phyloP scores from a whole-genome alignment of 2,888 invertebrate genomes.

The Hyles lineata region DNA sequence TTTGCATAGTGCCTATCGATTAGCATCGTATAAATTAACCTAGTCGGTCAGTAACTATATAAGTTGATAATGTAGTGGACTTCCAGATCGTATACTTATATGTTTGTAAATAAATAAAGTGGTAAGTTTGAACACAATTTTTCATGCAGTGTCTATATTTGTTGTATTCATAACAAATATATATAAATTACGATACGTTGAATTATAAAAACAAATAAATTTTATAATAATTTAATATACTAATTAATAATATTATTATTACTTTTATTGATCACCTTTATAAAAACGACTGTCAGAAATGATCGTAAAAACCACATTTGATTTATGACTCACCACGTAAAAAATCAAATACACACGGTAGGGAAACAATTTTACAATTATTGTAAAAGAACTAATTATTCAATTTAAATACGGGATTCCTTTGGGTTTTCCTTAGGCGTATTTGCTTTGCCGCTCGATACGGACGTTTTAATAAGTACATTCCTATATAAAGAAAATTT shows the following conservation, averaged over 20 bases:
- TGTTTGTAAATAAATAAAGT: background rate
- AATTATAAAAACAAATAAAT: background rate
- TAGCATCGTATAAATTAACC: constrained; percentile 19
- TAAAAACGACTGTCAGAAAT: background rate
- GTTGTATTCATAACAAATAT: no score
- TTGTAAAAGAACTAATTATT: background rate
- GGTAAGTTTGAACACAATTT: background rate
- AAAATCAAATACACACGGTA: background rate
- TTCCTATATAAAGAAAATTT: background rate
- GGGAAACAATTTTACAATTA: background rate
- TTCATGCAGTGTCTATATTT: background rate
- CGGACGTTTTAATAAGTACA: background rate
- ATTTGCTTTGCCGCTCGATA: background rate
- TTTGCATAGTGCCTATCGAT: constrained; percentile 29
- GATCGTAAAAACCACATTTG: background rate
- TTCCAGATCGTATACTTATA: background rate
- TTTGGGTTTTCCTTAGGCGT: background rate
- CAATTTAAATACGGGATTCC: background rate
- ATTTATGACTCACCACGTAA: background rate
- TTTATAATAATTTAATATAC: background rate
- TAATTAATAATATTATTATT: background rate
- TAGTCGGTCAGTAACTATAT: no score
- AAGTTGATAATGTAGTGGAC: background rate
- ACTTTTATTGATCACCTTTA: background rate
- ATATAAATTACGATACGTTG: no score